phyloP scores from a whole-genome alignment of 2,797 vertebrate species.

The Babyrousa celebensis region DNA sequence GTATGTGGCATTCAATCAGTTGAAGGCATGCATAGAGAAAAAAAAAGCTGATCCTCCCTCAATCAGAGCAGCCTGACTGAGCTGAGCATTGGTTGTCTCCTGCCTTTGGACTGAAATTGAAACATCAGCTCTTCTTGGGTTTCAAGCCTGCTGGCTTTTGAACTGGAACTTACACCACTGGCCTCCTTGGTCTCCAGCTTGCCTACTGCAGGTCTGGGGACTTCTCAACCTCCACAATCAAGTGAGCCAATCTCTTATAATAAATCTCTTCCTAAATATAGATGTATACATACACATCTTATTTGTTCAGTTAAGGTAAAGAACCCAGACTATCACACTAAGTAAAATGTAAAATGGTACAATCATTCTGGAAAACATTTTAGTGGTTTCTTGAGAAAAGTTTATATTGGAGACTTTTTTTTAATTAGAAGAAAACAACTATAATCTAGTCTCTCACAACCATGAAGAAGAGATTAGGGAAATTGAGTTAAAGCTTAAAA shows the following conservation, averaged over 20 bases:
- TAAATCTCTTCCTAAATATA: not conserved
- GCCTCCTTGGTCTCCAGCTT: not conserved
- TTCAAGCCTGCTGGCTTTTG: not conserved
- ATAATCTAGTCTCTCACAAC: not conserved
- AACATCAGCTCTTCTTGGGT: not conserved
- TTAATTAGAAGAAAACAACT: not conserved
- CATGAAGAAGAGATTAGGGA: not conserved
- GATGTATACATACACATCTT: too few relatives aligned
- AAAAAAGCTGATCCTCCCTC: not conserved
- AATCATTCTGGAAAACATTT: not conserved
- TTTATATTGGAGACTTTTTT: not conserved
- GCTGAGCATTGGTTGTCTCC: not conserved
- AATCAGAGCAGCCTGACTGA: not conserved
- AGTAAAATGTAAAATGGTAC: not conserved
- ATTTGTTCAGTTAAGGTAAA: not conserved
- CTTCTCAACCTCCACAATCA: not conserved
- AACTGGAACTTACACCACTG: not conserved
- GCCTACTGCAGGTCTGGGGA: not conserved
- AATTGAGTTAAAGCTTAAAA: not conserved
- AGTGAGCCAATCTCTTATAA: not conserved
- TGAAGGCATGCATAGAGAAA: not conserved
- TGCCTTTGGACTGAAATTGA: not conserved
- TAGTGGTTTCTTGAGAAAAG: conserved; percentile 1
- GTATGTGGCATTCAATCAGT: not conserved
- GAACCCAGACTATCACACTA: not conserved